A percentile compares a stretch with the other conserved stretches of the same genome.
Conservation (phyloP, 2,888 invertebrate species). For the Plebejus argus region DNA sequence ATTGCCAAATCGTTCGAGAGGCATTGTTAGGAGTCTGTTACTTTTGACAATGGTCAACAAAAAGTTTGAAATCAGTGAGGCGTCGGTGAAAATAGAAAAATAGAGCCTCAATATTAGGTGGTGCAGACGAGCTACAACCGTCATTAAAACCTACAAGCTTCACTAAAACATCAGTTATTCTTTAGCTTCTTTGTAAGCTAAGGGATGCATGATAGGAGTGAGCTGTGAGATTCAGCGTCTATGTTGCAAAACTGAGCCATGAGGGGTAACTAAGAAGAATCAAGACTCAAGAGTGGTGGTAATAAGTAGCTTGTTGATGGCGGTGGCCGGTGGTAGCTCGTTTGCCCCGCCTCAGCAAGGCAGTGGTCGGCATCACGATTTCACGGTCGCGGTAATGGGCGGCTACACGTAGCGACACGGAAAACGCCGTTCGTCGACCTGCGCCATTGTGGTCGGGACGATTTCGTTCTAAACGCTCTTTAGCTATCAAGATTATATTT, state of each 20-base stretch:
- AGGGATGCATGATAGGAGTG: background rate
- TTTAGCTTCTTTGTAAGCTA: background rate
- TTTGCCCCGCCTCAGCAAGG: constrained; percentile 50
- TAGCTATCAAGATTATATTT: constrained; percentile 27
- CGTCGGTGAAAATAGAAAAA: constrained; percentile 58
- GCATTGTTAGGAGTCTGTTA: constrained; percentile 24
- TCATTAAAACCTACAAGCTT: background rate
- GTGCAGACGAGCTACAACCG: background rate
- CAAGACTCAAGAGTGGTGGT: no score
- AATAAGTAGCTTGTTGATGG: background rate
- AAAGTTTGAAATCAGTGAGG: constrained; percentile 42
- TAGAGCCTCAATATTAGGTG: constrained; percentile 54
- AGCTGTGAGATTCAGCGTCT: background rate
- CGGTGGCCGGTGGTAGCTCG: background rate
- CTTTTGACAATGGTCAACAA: constrained; percentile 24
- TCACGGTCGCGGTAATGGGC: constrained; percentile 66
- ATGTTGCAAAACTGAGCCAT: background rate
- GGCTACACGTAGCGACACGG: constrained; percentile 61
- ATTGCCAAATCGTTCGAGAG: constrained; percentile 24
- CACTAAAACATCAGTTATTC: background rate
- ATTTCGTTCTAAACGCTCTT: constrained; percentile 35
- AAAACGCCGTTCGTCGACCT: constrained; percentile 66
- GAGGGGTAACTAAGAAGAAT: background rate
- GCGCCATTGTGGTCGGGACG: constrained; percentile 41
- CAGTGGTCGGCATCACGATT: constrained; percentile 67